These are phyloP conservation scores for Cladopsammia gracilis DNA, from an alignment of 64 coral and sea anemone species.

Conservation along the genomic window DNA sequence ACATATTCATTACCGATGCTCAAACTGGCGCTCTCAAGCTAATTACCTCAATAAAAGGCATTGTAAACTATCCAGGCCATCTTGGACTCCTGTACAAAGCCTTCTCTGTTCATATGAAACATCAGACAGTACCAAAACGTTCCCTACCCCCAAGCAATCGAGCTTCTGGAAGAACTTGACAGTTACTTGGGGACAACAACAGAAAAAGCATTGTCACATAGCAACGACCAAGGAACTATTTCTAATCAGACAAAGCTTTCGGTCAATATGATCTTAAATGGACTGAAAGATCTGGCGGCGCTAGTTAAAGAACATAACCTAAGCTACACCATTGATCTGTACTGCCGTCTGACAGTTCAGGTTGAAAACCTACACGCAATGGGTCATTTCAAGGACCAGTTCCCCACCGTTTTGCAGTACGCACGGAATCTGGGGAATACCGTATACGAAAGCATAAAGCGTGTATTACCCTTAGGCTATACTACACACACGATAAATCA, in stretches of 20 bases:
- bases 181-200: background rate
- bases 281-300: slow-evolving; percentile 38
- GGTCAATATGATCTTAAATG: slow-evolving; percentile 41
- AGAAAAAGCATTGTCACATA: slow-evolving; percentile 5
- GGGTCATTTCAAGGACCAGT: background rate
- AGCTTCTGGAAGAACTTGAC: slow-evolving; percentile 13
- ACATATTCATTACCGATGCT: too few species aligned
- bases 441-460: slow-evolving; percentile 20
- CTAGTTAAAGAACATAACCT: slow-evolving; percentile 12
- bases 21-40: too few species aligned
- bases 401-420: too few species aligned
- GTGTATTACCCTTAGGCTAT: background rate
- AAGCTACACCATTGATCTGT: slow-evolving; percentile 15
- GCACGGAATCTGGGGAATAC: background rate
- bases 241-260: slow-evolving; percentile 26
- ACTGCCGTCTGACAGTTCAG: background rate
- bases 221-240: slow-evolving; percentile 24
- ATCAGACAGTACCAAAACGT: background rate
- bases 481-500: background rate
- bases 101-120: background rate
- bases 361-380: background rate
- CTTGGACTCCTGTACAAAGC: too few species aligned
- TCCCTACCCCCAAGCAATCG: background rate
- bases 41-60: too few species aligned
- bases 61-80: too few species aligned